phyloP scores from a whole-genome alignment of 2,888 invertebrate genomes.

The Nipponacmea schrenckii region DNA sequence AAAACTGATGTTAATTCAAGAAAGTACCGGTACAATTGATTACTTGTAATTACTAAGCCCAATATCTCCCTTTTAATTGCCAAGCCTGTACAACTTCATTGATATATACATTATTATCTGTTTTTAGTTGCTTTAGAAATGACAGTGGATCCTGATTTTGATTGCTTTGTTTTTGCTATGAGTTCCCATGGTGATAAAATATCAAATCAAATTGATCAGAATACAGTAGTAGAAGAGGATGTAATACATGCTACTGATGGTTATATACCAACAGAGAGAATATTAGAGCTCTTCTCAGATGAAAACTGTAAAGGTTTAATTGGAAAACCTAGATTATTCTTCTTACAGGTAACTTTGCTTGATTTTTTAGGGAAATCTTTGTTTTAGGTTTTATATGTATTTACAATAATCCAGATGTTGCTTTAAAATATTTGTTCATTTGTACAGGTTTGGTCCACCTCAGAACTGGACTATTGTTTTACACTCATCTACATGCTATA shows the following conservation, averaged over 20 bases:
- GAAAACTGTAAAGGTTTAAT: constrained; percentile 83
- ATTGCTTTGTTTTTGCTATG: constrained; percentile 85
- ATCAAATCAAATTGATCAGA: constrained; percentile 85
- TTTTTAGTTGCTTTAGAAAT: neutral
- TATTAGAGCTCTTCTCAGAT: constrained; percentile 74
- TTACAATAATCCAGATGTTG: too few species aligned
- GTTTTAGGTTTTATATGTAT: too few species aligned
- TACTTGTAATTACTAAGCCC: neutral
- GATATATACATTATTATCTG: too few species aligned
- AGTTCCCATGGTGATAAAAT: constrained; percentile 90
- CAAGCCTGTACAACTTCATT: too few species aligned
- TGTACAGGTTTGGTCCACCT: too few species aligned
- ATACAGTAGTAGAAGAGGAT: constrained; percentile 73
- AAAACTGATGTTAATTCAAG: neutral
- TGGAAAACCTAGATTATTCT: constrained; percentile 83
- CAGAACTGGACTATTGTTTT: too few species aligned
- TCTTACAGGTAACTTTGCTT: constrained; percentile 73
- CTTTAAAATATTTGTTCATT: too few species aligned
- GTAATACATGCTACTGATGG: constrained; percentile 38
- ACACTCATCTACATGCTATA: too few species aligned
- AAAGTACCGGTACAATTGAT: neutral
- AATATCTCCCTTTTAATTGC: too few species aligned
- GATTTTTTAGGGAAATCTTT: neutral
- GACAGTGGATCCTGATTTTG: constrained; percentile 77
- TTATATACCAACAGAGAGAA: constrained; percentile 35